These are phyloP conservation scores for Stomorhina lunata DNA, from an alignment of 2,888 invertebrate genomes.

Conservation along the genomic window DNA sequence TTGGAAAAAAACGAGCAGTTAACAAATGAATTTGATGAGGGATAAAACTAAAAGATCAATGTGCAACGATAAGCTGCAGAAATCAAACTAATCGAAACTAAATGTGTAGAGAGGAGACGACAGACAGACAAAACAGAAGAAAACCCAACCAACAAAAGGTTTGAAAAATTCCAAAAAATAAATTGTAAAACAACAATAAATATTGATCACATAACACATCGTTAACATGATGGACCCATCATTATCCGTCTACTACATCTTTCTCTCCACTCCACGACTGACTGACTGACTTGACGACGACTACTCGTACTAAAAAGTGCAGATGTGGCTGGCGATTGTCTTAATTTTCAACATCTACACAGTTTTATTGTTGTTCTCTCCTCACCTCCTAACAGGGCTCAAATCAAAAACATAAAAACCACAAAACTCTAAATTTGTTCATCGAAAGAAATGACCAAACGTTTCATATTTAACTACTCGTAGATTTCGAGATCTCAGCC, in stretches of 20 bases:
- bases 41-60: constrained; percentile 72
- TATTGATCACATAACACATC: constrained; percentile 67
- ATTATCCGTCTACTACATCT: constrained; percentile 63
- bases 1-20: neutral
- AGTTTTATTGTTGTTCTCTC: constrained; percentile 48
- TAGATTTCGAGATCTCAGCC: constrained; percentile 40
- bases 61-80: constrained; percentile 73
- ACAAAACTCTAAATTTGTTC: neutral
- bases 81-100: constrained; percentile 64
- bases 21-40: constrained; percentile 54
- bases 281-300: neutral
- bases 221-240: constrained; percentile 64
- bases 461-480: constrained; percentile 48
- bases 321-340: constrained; percentile 59
- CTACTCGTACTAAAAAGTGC: constrained; percentile 24
- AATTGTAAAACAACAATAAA: constrained; percentile 61
- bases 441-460: constrained; percentile 25
- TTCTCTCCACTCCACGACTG: neutral
- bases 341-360: constrained; percentile 53
- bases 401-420: constrained; percentile 23
- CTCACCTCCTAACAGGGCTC: constrained; percentile 64
- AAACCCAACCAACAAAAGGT: constrained; percentile 28
- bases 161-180: constrained; percentile 7
- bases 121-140: neutral
- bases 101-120: constrained; percentile 41